Evolutionary conservation across 1,140 invertebrate genomes (phyloP).

Genomic region (Elysia chlorotica): DNA sequence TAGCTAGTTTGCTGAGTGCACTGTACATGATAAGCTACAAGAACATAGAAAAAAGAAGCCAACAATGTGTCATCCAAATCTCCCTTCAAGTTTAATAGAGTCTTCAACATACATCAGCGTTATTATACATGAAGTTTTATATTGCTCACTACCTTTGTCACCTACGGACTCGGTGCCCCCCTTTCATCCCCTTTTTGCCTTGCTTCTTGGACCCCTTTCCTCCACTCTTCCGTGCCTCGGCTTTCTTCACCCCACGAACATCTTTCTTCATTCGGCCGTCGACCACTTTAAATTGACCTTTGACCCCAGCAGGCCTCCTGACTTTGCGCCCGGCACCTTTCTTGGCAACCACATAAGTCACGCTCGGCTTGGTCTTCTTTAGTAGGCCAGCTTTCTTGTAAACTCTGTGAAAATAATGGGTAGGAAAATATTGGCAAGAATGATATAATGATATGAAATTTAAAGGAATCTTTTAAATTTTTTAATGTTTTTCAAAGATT

Average conservation of each 20-base stretch:
- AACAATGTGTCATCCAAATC: no score
- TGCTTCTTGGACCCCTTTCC: constrained; percentile 17
- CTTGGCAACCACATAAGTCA: constrained; percentile 94
- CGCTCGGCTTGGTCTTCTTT: constrained; percentile 78
- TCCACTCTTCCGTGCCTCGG: constrained; percentile 5
- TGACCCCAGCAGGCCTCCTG: constrained; percentile 81
- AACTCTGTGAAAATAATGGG: constrained; percentile 68
- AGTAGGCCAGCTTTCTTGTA: constrained; percentile 88
- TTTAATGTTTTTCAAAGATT: not conserved
- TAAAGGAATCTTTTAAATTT: not conserved
- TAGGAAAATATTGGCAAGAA: not conserved
- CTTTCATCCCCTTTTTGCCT: not conserved
- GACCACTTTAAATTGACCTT: constrained; percentile 92
- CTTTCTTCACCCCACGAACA: constrained; percentile 62
- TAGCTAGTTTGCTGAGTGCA: no score
- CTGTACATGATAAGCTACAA: no score
- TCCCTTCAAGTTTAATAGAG: no score
- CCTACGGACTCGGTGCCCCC: constrained; percentile 17
- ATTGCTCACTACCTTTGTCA: no score
- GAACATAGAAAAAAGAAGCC: no score
- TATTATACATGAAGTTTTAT: no score
- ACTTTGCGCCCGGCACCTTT: constrained; percentile 77
- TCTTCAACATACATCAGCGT: no score
- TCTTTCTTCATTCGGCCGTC: constrained; percentile 97
- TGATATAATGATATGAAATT: not conserved